A percentile compares a stretch with the other conserved stretches of the same genome.
These are phyloP conservation scores for Lasioglossum baleicum DNA, from an alignment of 1,140 invertebrate genomes.

Conservation along the genomic window DNA sequence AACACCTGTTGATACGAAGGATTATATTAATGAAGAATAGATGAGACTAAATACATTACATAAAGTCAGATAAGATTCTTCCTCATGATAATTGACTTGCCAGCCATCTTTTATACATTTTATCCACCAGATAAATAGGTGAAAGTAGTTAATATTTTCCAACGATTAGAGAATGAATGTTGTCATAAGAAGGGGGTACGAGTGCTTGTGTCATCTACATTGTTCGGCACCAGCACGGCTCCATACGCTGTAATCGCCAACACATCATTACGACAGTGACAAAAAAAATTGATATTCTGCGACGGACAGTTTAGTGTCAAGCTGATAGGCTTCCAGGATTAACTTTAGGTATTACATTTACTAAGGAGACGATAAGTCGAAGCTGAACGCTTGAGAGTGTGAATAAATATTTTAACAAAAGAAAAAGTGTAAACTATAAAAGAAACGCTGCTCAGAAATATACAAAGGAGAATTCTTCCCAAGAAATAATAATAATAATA, in stretches of 20 bases:
- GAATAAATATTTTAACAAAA: constrained; percentile 78
- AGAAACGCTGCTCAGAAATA: constrained; percentile 75
- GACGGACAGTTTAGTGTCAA: constrained; percentile 73
- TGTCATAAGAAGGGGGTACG: constrained; percentile 48
- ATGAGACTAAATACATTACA: constrained; percentile 68
- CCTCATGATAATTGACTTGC: constrained; percentile 78
- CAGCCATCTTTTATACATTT: constrained; percentile 80
- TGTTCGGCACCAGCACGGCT: constrained; percentile 62
- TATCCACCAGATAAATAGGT: constrained; percentile 76
- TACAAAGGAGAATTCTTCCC: constrained; percentile 76
- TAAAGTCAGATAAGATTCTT: constrained; percentile 74
- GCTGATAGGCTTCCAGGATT: constrained; percentile 79
- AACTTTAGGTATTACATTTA: constrained; percentile 77
- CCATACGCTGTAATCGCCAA: constrained; percentile 56
- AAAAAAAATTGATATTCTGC: constrained; percentile 55
- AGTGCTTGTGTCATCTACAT: constrained; percentile 57
- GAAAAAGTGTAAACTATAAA: constrained; percentile 71
- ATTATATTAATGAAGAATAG: constrained; percentile 67
- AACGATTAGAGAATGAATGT: constrained; percentile 76
- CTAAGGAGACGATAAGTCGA: constrained; percentile 66
- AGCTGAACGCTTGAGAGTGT: constrained; percentile 74
- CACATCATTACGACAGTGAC: constrained; percentile 60
- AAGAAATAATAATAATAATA: constrained; percentile 65
- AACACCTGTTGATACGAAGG: constrained; percentile 65
- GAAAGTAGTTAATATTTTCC: constrained; percentile 80